These are phyloP conservation scores for Tenualosa thibaudeaui DNA, from an alignment of 2,797 vertebrate species.

Conservation along the genomic window DNA sequence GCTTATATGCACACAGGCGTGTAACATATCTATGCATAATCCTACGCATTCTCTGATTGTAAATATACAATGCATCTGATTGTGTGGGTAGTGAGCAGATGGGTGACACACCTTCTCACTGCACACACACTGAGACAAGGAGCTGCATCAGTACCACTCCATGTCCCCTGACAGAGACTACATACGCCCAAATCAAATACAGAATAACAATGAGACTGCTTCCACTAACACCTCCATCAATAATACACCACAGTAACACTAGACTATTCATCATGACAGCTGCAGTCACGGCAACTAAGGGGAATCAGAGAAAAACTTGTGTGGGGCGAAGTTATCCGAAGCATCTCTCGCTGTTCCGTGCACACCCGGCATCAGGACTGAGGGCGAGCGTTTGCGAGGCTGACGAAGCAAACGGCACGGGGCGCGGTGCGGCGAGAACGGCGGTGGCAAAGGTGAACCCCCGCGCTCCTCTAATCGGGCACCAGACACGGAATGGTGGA, in stretches of 20 bases:
- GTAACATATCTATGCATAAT: background rate
- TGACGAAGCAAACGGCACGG: too few relatives aligned
- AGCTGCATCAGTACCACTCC: background rate
- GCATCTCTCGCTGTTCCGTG: too few relatives aligned
- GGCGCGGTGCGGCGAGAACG: background rate
- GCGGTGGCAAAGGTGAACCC: conserved; percentile 39
- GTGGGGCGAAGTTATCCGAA: background rate
- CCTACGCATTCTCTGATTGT: background rate
- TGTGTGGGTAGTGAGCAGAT: conserved; percentile 2
- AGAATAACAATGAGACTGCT: conserved; percentile 12
- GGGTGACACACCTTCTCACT: background rate
- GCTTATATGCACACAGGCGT: background rate
- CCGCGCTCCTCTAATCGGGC: conserved; percentile 72
- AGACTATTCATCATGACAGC: conserved; percentile 21
- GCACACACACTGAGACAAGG: background rate
- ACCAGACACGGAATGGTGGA: conserved; percentile 72
- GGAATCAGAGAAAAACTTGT: background rate
- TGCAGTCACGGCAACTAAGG: conserved; percentile 2
- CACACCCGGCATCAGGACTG: background rate
- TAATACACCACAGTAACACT: conserved; percentile 16
- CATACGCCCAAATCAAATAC: conserved; percentile 2
- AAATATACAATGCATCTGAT: background rate
- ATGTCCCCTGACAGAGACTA: background rate
- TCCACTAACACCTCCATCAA: conserved; percentile 23
- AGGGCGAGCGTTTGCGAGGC: background rate